Conservation (phyloP, 2,888 invertebrate species). For the Aspidapion aeneum region DNA sequence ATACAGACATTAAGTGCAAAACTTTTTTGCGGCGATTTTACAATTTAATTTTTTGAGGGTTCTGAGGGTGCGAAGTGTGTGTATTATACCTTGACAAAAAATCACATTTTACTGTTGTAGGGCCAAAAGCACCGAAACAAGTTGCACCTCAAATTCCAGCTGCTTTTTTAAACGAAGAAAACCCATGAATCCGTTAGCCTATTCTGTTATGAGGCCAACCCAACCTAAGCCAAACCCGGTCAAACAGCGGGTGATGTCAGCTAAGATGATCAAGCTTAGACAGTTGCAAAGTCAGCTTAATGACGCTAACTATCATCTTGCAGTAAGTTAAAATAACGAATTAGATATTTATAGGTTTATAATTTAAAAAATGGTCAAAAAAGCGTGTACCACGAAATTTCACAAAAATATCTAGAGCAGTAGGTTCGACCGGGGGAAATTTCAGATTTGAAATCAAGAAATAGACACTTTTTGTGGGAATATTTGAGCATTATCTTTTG, state of each 20-base stretch:
- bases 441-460: too few relatives aligned
- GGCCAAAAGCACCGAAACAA: slow-evolving; percentile 44
- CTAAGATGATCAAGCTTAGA: slow-evolving; percentile 70
- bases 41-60: too few relatives aligned
- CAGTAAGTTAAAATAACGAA: slow-evolving; percentile 58
- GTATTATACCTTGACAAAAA: slow-evolving; percentile 1
- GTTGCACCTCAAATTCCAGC: slow-evolving; percentile 46
- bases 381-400: too few relatives aligned
- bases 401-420: too few relatives aligned
- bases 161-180: slow-evolving; percentile 45
- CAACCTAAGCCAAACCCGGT: slow-evolving; percentile 33
- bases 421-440: too few relatives aligned
- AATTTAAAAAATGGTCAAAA: too few relatives aligned
- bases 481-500: too few relatives aligned
- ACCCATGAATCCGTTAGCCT: slow-evolving; percentile 44
- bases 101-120: slow-evolving; percentile 29
- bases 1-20: too few relatives aligned
- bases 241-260: slow-evolving; percentile 68
- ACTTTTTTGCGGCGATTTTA: too few relatives aligned
- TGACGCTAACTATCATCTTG: slow-evolving; percentile 74
- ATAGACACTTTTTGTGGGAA: too few relatives aligned
- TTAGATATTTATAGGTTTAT: too few relatives aligned
- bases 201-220: slow-evolving; percentile 29
- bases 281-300: slow-evolving; percentile 76
- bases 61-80: too few relatives aligned